Evolutionary conservation across 2,797 vertebrate genomes (phyloP), one percentile per base, ranked within the genome.

Genomic region (Sebastes itinus): DNA sequence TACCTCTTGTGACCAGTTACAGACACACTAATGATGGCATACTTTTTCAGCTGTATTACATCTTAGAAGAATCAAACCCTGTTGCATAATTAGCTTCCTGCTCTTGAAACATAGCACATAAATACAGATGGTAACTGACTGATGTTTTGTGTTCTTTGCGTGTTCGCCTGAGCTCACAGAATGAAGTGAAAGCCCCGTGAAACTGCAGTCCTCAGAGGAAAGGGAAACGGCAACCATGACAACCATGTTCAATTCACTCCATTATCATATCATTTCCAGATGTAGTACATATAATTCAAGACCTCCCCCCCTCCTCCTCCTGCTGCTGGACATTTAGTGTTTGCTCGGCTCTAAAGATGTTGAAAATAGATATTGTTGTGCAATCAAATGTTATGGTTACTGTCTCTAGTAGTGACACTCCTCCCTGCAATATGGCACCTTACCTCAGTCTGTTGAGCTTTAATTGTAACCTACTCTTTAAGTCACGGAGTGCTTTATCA

Each of bases 181-280:
- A 46, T 61, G 20, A 16, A 32, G 59, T 33, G 13, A 38, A 69
- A 77, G 79, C 72, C 70, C 69, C 3, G 3, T 54, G 58, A 77
- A 83, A 78, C 66, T 65, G 74, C 32, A 67, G 63, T 80, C 81
- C 79, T 85, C 66, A 78, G 67, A 82, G 52, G 72, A 32, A 71
- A 60, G 75, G 77, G 78, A 77, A 88, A 89, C 52, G 60, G 89
- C 82, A 87, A 91, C 83, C 77, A 80, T 61, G 72, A 89, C 88
- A 87, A 89, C 85, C 80, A 61, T 75, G 61, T 80, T 88, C 80
- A 86, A 87, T 85, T 55, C 73, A 62, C 77, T 86, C 65, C 42
- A 89, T 93, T 88, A 90, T 89, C 82, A 87, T 89, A 94, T 94
- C 61, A 87, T 87, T 92, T 93, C 90, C 92, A 94, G 90, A 93